Evolutionary conservation across 2,797 vertebrate genomes (phyloP).

Genomic region (Pitangus sulphuratus): DNA sequence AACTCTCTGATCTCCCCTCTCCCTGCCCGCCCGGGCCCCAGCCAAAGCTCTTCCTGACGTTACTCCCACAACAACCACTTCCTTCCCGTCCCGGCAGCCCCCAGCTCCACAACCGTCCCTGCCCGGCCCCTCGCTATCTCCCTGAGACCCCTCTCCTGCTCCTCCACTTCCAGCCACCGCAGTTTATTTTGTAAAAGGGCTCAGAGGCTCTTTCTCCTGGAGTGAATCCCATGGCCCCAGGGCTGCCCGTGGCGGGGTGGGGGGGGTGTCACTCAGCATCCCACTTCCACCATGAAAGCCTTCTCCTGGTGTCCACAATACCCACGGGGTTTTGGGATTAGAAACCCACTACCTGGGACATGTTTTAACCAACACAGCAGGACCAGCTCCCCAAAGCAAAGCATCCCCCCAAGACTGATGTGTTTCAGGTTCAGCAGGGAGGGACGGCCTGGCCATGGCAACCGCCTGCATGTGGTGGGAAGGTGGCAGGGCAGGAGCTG

Average conservation of each 20-base stretch:
- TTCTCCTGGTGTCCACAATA: neutral
- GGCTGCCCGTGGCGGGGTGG: fast-evolving
- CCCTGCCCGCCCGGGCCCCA: neutral
- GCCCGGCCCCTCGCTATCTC: neutral
- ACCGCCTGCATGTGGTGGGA: fast-evolving
- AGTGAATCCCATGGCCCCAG: fast-evolving
- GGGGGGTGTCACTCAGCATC: neutral
- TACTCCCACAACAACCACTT: conserved; percentile 43
- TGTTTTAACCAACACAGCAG: fast-evolving
- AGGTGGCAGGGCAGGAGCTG: neutral
- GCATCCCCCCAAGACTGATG: fast-evolving
- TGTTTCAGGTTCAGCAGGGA: neutral
- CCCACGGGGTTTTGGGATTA: neutral
- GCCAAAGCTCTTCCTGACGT: conserved; percentile 42
- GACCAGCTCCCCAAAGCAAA: neutral
- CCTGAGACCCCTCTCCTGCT: neutral
- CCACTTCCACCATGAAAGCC: neutral
- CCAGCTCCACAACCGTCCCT: neutral
- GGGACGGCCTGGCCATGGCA: neutral
- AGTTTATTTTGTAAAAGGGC: neutral
- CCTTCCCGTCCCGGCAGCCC: neutral
- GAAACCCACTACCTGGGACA: fast-evolving
- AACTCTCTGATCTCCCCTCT: neutral
- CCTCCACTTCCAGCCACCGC: neutral
- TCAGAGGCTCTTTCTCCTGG: neutral